phyloP scores from a whole-genome alignment of 2,888 invertebrate genomes.

The Anthophora plumipes region DNA sequence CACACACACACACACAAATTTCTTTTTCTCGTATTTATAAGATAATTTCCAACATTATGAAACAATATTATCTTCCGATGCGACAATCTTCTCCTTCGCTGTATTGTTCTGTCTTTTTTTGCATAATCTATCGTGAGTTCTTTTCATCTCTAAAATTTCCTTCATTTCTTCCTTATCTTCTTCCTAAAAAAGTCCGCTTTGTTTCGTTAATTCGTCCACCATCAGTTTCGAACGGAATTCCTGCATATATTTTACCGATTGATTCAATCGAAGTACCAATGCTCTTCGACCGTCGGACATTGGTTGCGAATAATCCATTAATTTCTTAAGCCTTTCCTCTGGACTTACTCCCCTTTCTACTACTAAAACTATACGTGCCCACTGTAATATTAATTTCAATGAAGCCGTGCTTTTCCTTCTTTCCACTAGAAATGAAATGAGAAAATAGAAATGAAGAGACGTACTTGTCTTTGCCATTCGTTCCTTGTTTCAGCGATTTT shows the following conservation, averaged over 20 bases:
- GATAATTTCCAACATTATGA: slow-evolving; percentile 3
- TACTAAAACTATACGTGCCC: slow-evolving; percentile 98
- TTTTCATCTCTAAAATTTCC: slow-evolving; percentile 95
- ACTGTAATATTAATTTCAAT: slow-evolving; percentile 86
- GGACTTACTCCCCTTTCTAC: slow-evolving; percentile 98
- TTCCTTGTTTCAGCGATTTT: slow-evolving; percentile 98
- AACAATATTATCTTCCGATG: slow-evolving; percentile 33
- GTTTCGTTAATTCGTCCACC: neutral
- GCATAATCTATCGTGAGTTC: slow-evolving; percentile 92
- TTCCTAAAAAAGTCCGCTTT: slow-evolving; percentile 86
- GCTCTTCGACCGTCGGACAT: slow-evolving; percentile 95
- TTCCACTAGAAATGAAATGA: too few species aligned
- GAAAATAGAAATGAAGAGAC: neutral
- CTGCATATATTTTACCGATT: slow-evolving; percentile 88
- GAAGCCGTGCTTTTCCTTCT: neutral
- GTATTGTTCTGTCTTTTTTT: slow-evolving; percentile 87
- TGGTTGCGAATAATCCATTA: slow-evolving; percentile 96
- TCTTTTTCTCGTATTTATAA: neutral
- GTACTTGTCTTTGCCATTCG: slow-evolving; percentile 97
- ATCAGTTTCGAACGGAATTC: neutral
- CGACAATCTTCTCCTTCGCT: slow-evolving; percentile 60
- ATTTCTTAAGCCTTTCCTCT: slow-evolving; percentile 92
- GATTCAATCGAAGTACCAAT: slow-evolving; percentile 94
- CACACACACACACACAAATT: too few species aligned
- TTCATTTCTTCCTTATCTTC: slow-evolving; percentile 98